These are phyloP conservation scores for Dolichomitus sp. DNA, from an alignment of 2,888 invertebrate species.

Conservation along the genomic window DNA sequence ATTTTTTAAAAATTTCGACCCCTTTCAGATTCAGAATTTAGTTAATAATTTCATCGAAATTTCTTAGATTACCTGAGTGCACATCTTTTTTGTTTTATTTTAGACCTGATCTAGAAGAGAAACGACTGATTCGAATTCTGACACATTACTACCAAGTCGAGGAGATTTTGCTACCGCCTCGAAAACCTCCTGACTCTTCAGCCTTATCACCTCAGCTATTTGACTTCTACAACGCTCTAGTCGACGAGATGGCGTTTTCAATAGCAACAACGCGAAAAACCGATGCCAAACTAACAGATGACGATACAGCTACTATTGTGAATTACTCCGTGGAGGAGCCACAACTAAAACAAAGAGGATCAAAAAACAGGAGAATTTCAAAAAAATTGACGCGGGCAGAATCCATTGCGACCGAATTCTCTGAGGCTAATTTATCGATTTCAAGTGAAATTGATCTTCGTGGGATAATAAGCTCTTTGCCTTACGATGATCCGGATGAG, in stretches of 20 bases:
- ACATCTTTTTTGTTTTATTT: not conserved
- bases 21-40: conserved; percentile 22
- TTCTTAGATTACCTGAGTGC: not conserved
- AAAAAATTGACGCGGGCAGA: conserved; percentile 33
- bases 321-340: conserved; percentile 13
- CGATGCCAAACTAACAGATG: not conserved
- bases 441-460: conserved; percentile 23
- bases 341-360: conserved; percentile 10
- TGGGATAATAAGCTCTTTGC: not conserved
- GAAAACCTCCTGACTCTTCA: conserved; percentile 78
- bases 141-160: conserved; percentile 83
- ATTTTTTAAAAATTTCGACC: conserved; percentile 61
- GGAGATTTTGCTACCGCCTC: conserved; percentile 84
- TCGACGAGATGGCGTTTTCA: conserved; percentile 68
- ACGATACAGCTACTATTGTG: not conserved
- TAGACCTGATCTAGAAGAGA: conserved; percentile 82
- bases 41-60: not conserved
- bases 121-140: conserved; percentile 79
- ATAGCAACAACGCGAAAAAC: conserved; percentile 43
- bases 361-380: conserved; percentile 19
- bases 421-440: conserved; percentile 51
- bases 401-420: conserved; percentile 13
- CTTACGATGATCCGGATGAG: conserved; percentile 66
- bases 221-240: conserved; percentile 80
- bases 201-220: conserved; percentile 76